A percentile compares a stretch with the other conserved stretches of the same genome.
phyloP scores from a whole-genome alignment of 2,888 invertebrate species.

The Leucoptera coffeella region DNA sequence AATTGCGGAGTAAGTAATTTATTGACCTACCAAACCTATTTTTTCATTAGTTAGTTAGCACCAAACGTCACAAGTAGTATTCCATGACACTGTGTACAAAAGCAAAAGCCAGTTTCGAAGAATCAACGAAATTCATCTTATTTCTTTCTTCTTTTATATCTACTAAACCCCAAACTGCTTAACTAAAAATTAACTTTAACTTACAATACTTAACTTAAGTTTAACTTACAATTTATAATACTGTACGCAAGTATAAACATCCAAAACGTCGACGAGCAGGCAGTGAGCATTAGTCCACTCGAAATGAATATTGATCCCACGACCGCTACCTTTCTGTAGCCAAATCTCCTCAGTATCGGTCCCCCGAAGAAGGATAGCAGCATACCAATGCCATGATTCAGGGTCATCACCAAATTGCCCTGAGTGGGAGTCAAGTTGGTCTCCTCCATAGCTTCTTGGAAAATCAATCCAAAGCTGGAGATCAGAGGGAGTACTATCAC shows the following conservation, averaged over 20 bases:
- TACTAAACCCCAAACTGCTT: too few relatives aligned
- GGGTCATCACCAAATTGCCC: conserved; percentile 56
- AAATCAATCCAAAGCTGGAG: conserved; percentile 61
- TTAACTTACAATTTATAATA: conserved; percentile 60
- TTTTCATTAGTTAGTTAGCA: too few relatives aligned
- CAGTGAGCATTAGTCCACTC: conserved; percentile 53
- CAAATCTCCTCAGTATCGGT: conserved; percentile 53
- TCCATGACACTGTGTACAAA: too few relatives aligned
- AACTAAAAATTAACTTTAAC: too few relatives aligned
- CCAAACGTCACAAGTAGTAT: too few relatives aligned
- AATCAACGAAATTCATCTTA: too few relatives aligned
- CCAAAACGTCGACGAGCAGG: conserved; percentile 48
- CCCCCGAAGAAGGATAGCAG: conserved; percentile 60
- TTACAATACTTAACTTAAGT: neutral
- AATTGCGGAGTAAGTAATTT: too few relatives aligned
- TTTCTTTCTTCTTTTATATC: too few relatives aligned
- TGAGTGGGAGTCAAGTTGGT: conserved; percentile 55
- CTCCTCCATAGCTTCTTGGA: conserved; percentile 55
- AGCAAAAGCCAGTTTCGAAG: too few relatives aligned
- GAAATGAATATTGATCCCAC: conserved; percentile 48
- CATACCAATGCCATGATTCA: conserved; percentile 65
- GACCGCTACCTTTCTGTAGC: conserved; percentile 60
- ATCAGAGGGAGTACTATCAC: conserved; percentile 53
- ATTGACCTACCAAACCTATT: too few relatives aligned
- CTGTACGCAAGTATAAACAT: conserved; percentile 61